Base-by-base conservation (phyloP, 2,113 vertebrate genomes). In the Microtus montanus region DNA sequence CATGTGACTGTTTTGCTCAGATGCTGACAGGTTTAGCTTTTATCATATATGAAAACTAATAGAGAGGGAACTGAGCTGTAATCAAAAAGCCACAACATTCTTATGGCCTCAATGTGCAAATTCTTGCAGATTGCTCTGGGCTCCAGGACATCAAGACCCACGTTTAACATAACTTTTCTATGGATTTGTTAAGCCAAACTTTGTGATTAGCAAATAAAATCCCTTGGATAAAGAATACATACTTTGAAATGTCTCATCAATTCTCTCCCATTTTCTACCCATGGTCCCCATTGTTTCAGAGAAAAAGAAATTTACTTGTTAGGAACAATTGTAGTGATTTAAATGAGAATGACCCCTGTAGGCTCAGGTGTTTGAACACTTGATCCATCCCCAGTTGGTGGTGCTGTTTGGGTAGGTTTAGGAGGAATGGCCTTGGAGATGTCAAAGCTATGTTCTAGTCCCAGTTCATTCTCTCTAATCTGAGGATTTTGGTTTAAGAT, bases 121-220 rank as follows among this genome's bases (percentile, higher is more conserved):
- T 84, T 71, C 64, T 41, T 80, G 41, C 22, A 2, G 15, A 41
- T 73, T 20, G 54, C 4, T 89, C 1, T 77, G 35, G 24, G 61
- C 35, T 82, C 3, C 12, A 0, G 74, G 64, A 17, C 5, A 35
- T 13, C 4, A 88, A 35, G 68, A 74, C 4, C 24, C 2, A 0
- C 22, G 38, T 66, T 87, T 44, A 91, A 44, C 1, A 13, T 30
- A 41, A 63, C 22, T 73, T 80, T 28, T 73, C 49, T 41, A 13
- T 4, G n/a, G 38, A 73, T n/a, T 87, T 91, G 38, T 17, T 61
- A 47, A 95, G n/a, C 20, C 30, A 84, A 70, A 87, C 49, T 41
- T 85, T 61, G 54, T 7, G 28, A 71, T 38, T 96, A 71, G 63
- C 74, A 85, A 87, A 93, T 64, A 74, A 91, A 94, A 85, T 73